phyloP scores from a whole-genome alignment of 2,888 invertebrate genomes.

The Aromia moschata region DNA sequence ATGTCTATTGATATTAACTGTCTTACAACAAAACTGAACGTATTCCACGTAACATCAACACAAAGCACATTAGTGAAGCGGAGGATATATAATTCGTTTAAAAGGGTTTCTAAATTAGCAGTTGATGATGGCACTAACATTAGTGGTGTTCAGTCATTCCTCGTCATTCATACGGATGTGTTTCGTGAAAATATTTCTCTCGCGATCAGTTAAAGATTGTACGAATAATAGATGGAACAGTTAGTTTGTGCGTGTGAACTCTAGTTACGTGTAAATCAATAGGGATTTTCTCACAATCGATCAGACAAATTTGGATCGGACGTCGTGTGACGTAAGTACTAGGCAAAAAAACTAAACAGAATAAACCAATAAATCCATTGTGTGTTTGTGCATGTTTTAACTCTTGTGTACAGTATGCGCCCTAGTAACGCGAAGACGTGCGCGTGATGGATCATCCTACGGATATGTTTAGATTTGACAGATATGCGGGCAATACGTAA shows the following conservation, averaged over 20 bases:
- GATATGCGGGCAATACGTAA: slow-evolving; percentile 33
- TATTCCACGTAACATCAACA: slow-evolving; percentile 57
- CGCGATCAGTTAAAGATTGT: slow-evolving; percentile 18
- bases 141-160: slow-evolving; percentile 60
- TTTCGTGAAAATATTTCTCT: slow-evolving; percentile 32
- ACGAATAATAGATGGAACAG: slow-evolving; percentile 6
- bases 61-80: slow-evolving; percentile 61
- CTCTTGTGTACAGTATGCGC: slow-evolving; percentile 54
- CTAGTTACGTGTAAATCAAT: slow-evolving; percentile 10
- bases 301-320: slow-evolving; percentile 55
- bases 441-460: slow-evolving; percentile 56
- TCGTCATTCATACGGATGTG: slow-evolving; percentile 56
- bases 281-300: slow-evolving; percentile 56
- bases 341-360: slow-evolving; percentile 51
- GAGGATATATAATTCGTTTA: slow-evolving; percentile 62
- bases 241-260: slow-evolving; percentile 28
- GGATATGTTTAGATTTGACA: slow-evolving; percentile 34
- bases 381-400: slow-evolving; percentile 57
- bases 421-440: slow-evolving; percentile 57
- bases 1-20: slow-evolving; percentile 26
- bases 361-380: slow-evolving; percentile 59
- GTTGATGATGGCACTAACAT: slow-evolving; percentile 62
- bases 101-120: slow-evolving; percentile 64
- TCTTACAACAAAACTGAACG: slow-evolving; percentile 37
- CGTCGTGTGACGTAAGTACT: slow-evolving; percentile 46